These are phyloP conservation scores for Scaptomyza tumidula DNA, from an alignment of 2,888 invertebrate species.

Conservation along the genomic window DNA sequence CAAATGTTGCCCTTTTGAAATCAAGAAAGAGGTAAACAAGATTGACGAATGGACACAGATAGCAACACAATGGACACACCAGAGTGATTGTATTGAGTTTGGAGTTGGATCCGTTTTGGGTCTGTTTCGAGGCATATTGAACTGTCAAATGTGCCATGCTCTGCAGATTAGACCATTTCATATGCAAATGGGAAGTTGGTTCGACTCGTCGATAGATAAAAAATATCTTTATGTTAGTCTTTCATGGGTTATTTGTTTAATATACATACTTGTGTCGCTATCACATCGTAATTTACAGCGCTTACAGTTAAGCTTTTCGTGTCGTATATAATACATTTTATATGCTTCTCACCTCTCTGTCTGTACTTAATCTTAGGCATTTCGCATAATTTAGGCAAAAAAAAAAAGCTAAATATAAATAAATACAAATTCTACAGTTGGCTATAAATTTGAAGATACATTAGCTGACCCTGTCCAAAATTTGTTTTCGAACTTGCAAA, in stretches of 20 bases:
- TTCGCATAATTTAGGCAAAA: slow-evolving; percentile 76
- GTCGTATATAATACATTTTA: slow-evolving; percentile 71
- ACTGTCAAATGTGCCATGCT: slow-evolving; percentile 70
- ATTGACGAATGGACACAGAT: slow-evolving; percentile 28
- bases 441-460: slow-evolving; percentile 47
- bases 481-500: slow-evolving; percentile 14
- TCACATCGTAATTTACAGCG: slow-evolving; percentile 69
- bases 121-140: slow-evolving; percentile 44
- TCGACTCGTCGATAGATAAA: slow-evolving; percentile 41
- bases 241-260: slow-evolving; percentile 54
- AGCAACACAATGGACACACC: slow-evolving; percentile 33
- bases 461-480: slow-evolving; percentile 24
- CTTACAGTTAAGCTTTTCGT: slow-evolving; percentile 67
- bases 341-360: slow-evolving; percentile 47
- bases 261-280: slow-evolving; percentile 34
- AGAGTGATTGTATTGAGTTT: slow-evolving; percentile 8
- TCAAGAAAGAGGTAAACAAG: slow-evolving; percentile 33
- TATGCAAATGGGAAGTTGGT: slow-evolving; percentile 57
- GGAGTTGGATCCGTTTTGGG: slow-evolving; percentile 8
- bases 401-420: slow-evolving; percentile 21
- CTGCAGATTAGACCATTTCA: slow-evolving; percentile 67
- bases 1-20: slow-evolving; percentile 24
- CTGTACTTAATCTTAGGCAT: slow-evolving; percentile 36
- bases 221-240: slow-evolving; percentile 42
- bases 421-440: slow-evolving; percentile 22